phyloP scores from a whole-genome alignment of 2,113 vertebrate species.

The Zosterops borbonicus region DNA sequence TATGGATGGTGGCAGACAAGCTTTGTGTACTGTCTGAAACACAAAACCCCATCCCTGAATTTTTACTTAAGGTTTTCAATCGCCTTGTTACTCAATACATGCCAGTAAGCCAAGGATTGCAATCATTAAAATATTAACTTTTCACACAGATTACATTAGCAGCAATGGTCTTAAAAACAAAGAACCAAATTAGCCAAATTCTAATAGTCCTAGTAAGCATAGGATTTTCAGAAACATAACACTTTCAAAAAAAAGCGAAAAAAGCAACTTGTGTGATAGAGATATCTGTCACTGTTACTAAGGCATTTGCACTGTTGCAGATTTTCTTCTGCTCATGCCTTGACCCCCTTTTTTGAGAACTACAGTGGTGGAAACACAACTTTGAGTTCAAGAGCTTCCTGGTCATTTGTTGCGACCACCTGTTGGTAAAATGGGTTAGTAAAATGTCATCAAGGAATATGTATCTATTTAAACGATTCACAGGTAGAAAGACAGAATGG shows the following conservation, averaged over 20 bases:
- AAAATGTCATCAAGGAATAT: neutral
- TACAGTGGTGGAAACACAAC: accelerated
- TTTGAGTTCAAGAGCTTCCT: neutral
- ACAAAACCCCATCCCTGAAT: neutral
- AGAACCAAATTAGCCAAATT: neutral
- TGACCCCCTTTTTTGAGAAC: neutral
- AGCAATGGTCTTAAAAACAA: neutral
- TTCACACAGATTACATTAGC: neutral
- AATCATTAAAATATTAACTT: neutral
- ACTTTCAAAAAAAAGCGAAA: neutral
- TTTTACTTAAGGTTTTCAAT: neutral
- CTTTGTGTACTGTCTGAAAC: neutral
- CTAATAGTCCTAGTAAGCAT: neutral
- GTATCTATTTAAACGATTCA: neutral
- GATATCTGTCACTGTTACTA: neutral
- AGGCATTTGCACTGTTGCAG: neutral
- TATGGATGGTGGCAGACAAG: neutral
- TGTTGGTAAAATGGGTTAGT: neutral
- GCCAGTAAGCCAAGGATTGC: neutral
- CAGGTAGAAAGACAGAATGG: neutral
- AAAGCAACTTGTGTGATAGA: neutral
- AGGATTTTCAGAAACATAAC: neutral
- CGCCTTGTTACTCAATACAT: neutral
- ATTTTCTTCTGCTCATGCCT: neutral
- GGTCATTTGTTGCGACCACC: neutral